phyloP scores from a whole-genome alignment of 2,113 vertebrate genomes.

The Dromas ardeola region DNA sequence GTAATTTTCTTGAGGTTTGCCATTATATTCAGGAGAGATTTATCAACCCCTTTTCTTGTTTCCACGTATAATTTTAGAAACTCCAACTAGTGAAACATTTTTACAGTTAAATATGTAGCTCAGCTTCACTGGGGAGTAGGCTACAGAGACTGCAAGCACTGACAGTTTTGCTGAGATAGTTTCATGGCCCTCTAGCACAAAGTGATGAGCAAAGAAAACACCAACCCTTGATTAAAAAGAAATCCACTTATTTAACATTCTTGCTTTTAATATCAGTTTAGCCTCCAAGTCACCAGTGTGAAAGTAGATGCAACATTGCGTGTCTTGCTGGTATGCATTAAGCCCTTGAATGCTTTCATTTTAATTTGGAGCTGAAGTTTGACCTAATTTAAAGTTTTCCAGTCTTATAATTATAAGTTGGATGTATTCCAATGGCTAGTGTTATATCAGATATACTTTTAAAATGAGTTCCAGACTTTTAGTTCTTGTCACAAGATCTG shows the following conservation, averaged over 20 bases:
- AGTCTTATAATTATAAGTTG: constrained; percentile 31
- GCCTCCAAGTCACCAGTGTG: not conserved
- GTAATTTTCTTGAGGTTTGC: constrained; percentile 17
- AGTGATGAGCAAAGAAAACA: constrained; percentile 44
- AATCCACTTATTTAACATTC: constrained; percentile 44
- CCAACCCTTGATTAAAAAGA: constrained; percentile 38
- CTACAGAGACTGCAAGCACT: constrained; percentile 12
- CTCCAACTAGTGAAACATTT: constrained; percentile 41
- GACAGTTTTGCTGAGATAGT: constrained; percentile 50
- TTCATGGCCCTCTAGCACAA: constrained; percentile 34
- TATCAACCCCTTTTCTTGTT: constrained; percentile 6
- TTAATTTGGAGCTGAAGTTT: constrained; percentile 39
- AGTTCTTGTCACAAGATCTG: constrained; percentile 36
- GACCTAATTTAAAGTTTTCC: constrained; percentile 46
- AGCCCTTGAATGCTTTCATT: constrained; percentile 15
- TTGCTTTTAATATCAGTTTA: constrained; percentile 25
- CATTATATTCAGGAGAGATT: constrained; percentile 26
- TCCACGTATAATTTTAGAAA: constrained; percentile 61
- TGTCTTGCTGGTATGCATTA: constrained; percentile 15
- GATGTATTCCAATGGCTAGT: constrained; percentile 27
- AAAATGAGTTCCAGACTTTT: constrained; percentile 51
- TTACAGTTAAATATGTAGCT: constrained; percentile 42
- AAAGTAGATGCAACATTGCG: not conserved
- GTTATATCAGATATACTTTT: constrained; percentile 48
- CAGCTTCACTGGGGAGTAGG: not conserved